A percentile compares a stretch with the other conserved stretches of the same genome.
Conservation (phyloP, 2,888 invertebrate genomes). For the Panopea generosa region DNA sequence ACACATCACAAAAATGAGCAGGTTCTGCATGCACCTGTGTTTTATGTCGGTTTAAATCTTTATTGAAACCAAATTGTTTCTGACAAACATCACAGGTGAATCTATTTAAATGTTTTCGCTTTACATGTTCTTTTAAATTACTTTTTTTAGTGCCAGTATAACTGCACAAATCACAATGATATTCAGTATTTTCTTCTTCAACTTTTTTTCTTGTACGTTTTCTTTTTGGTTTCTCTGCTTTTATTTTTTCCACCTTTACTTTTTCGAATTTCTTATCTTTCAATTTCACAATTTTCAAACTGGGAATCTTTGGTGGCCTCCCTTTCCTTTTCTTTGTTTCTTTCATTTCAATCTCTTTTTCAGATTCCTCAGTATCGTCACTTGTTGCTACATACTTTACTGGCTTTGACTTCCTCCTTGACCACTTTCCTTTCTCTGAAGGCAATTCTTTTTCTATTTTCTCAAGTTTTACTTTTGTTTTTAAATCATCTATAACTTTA, state of each 20-base stretch:
- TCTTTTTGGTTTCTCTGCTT: conserved; percentile 2
- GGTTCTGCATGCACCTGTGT: conserved; percentile 65
- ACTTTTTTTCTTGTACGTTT: conserved; percentile 8
- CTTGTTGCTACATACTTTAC: background rate
- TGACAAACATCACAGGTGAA: conserved; percentile 72
- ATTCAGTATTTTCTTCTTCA: conserved; percentile 32
- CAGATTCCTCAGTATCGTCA: background rate
- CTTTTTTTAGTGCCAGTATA: conserved; percentile 64
- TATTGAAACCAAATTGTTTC: conserved; percentile 71
- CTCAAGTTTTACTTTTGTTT: background rate
- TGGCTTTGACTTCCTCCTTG: conserved; percentile 25
- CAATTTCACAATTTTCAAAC: conserved; percentile 18
- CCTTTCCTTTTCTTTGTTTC: conserved; percentile 8
- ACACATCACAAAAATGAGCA: conserved; percentile 71
- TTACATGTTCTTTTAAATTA: conserved; percentile 69
- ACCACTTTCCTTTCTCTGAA: conserved; percentile 5
- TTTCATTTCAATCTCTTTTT: background rate
- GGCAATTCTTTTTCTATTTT: conserved; percentile 26
- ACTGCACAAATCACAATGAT: conserved; percentile 64
- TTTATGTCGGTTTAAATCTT: conserved; percentile 73
- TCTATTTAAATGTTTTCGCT: conserved; percentile 68
- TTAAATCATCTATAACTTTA: background rate
- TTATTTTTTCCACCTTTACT: conserved; percentile 64
- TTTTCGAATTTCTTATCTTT: background rate
- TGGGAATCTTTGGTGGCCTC: background rate